Evolutionary conservation across 2,113 vertebrate species (phyloP), one percentile per base, ranked within the genome.

Genomic region (Neomonachus schauinslandi): DNA sequence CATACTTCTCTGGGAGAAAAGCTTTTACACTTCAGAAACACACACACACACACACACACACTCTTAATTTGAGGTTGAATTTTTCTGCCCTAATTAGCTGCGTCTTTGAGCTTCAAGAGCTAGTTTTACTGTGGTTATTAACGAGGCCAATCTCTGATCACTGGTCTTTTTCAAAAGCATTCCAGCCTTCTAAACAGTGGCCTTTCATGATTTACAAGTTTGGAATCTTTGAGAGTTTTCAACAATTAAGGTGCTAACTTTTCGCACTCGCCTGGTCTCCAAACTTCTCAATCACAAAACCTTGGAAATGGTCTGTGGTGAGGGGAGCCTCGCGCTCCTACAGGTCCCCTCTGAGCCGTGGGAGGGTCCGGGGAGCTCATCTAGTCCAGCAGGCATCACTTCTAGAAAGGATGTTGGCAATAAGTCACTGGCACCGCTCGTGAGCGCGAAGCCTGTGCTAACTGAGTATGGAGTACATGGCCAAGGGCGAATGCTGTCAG

Each of bases 81-180:
- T 98, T 98, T 98, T 98, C 98, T 98, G 83, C 98, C 98, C 98
- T 99, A 98, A 99, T 99, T 99, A 99, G 96, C 97, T 98, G 97
- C 90, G 85, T 98, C 98, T 99, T 98, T 97, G 98, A 97, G 97
- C 95, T 98, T 98, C 95, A 97, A 97, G 98, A 98, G 96, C 86
- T 28, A 83, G 98, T 98, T 99, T 99, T 98, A 98, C 97, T 96
- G 92, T 57, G 95, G 94, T 98, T 98, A 98, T 98, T 98, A 99
- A 95, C 49, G 85, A 98, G 94, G 72, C 97, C 98, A 88, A 96
- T 98, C 98, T 97, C 95, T 98, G 98, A 98, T 99, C 96, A 95
- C 97, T 97, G 95, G 98, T 97, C 91, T 97, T 98, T 97, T 97
- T 94, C 96, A 96, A 95, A 96, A 97, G 91, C 98, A 95, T 97